Conservation (phyloP, 1,140 invertebrate genomes). For the Helicoverpa zea region DNA sequence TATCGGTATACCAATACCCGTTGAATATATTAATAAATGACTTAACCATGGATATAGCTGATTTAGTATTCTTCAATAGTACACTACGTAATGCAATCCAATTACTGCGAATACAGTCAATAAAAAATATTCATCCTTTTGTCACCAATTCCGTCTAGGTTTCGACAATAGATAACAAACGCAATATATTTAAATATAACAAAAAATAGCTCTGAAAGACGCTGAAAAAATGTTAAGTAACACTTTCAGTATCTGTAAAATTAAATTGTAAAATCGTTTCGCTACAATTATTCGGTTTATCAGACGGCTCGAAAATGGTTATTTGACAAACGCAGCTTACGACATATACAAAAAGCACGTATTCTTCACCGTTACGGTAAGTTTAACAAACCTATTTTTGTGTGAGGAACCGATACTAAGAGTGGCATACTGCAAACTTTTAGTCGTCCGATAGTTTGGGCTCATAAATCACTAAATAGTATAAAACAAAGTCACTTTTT, state of each 20-base stretch:
- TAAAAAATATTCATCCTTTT: not conserved
- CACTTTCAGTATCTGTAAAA: slow-evolving; percentile 1
- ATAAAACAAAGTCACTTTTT: too few relatives aligned
- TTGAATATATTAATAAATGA: slow-evolving; percentile 1
- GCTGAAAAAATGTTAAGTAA: not conserved
- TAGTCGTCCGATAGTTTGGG: too few relatives aligned
- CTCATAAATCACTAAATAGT: too few relatives aligned
- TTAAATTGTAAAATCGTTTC: not conserved
- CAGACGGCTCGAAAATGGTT: not conserved
- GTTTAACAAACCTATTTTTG: slow-evolving; percentile 6
- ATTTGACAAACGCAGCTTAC: slow-evolving; percentile 14
- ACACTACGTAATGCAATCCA: not conserved
- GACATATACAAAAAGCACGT: slow-evolving; percentile 15
- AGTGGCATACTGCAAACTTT: too few relatives aligned
- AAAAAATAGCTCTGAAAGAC: not conserved
- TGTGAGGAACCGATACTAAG: not conserved
- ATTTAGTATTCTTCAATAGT: slow-evolving; percentile 1
- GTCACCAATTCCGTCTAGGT: not conserved
- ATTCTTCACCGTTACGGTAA: slow-evolving; percentile 12
- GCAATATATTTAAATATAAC: not conserved
- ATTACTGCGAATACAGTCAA: not conserved
- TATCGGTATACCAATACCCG: not conserved
- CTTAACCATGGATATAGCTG: not conserved
- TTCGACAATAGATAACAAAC: not conserved
- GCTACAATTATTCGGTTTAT: not conserved